Base-by-base conservation (phyloP, 2,888 invertebrate species). In the Agrypnus murinus region DNA sequence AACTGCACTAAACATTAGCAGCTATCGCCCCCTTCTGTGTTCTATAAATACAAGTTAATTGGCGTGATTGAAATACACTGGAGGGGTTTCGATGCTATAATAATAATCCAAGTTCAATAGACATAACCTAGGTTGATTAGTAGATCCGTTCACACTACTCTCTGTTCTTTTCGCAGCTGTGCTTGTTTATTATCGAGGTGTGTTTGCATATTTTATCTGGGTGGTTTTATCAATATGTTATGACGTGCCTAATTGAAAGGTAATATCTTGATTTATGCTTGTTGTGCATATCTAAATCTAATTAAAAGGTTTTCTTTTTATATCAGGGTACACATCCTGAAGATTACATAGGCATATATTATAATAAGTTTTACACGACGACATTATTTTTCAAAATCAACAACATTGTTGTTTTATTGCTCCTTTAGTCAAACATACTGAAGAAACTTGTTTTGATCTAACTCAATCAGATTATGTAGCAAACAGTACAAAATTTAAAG, bases 41-140 rank as follows among this genome's bases (percentile, higher is more conserved):
- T 59, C 59, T 59, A 59, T 59, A 59, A 59, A 59, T 59, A 59
- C 59, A 12, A 34, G 59, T 43, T 59, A 59, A 59, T 59, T 59
- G 59, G 59, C 59, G 43, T 31, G 40, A 43, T 31, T 59, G 45
- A 32, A 59, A 25, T 17, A 40, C 38, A 43, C 43, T 7, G 25
- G 25, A 59, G 59, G 59, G 25, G 59, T 10, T 6, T 43, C 25
- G 12, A 43, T 43, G 59, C 43, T 25, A 25, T 36, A 57, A 25
- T 25, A 25, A 25, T 48, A 62, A 66, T 66, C 17, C 32, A 48
- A 53, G 31, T 50, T 60, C 48, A 66, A 66, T 66, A 60, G 31
- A 66, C 59, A 66, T 64, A 40, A 50, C 15, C 45, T 34, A 15
- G 45, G 57, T 46, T 45, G n/a, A n/a, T n/a, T 65, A 65, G 57